A percentile compares a stretch with the other conserved stretches of the same genome.
Conservation (phyloP, 2,797 vertebrate genomes). For the Propithecus deckenii region DNA sequence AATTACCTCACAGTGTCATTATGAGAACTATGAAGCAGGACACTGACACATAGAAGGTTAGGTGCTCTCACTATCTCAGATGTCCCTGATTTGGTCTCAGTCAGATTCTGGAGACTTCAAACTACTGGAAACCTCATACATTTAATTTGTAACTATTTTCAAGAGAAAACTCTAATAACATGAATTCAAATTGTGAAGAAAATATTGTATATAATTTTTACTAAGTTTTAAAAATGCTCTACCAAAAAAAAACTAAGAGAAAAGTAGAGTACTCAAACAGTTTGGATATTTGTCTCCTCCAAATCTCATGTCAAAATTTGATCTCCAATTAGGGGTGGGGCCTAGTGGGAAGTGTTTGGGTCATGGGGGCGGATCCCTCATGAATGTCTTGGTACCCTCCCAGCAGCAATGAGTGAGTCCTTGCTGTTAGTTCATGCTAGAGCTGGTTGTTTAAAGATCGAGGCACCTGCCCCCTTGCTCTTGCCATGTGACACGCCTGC, state of each 20-base stretch:
- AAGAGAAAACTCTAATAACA: background rate
- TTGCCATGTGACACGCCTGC: background rate
- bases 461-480: background rate
- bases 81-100: background rate
- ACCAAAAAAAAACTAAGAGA: background rate
- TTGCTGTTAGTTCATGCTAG: background rate
- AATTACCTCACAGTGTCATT: background rate
- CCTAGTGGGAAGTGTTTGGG: background rate
- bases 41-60: background rate
- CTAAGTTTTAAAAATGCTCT: background rate
- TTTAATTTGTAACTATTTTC: slow-evolving; percentile 16
- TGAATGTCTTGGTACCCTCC: background rate
- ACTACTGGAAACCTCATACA: background rate
- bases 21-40: background rate
- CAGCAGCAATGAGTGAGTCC: background rate
- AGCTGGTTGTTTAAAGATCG: background rate
- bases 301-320: background rate
- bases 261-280: background rate
- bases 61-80: background rate
- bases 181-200: slow-evolving; percentile 7
- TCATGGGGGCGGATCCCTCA: background rate
- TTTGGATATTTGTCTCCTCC: background rate
- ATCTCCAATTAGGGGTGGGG: background rate
- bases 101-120: background rate
- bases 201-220: background rate